A percentile compares a stretch with the other conserved stretches of the same genome.
phyloP scores from a whole-genome alignment of 2,113 vertebrate species.

The Caracal caracal region DNA sequence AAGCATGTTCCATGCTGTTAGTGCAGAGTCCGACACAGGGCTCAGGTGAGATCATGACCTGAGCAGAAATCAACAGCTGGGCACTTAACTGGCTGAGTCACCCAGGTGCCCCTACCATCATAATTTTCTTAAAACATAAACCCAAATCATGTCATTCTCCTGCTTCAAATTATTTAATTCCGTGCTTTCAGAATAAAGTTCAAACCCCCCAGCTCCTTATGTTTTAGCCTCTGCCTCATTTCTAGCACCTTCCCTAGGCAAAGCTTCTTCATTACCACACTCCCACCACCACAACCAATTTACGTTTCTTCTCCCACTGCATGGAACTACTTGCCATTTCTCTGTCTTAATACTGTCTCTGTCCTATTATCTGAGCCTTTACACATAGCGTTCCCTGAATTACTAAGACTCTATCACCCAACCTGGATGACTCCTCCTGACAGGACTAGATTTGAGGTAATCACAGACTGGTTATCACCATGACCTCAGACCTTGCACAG shows the following conservation, averaged over 20 bases:
- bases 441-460: background rate
- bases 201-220: background rate
- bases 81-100: no score
- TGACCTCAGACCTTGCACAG: background rate
- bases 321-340: background rate
- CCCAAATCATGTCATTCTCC: background rate
- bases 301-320: background rate
- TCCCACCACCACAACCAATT: background rate
- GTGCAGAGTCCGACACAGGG: no score
- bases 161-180: background rate
- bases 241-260: background rate
- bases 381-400: background rate
- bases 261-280: background rate
- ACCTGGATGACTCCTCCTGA: background rate
- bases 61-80: no score
- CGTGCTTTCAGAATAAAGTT: background rate
- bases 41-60: no score
- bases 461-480: background rate
- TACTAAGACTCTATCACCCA: background rate
- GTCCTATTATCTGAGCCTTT: background rate
- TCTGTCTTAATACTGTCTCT: background rate
- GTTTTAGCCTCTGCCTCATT: background rate
- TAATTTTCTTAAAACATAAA: background rate
- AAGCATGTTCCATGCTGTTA: no score
- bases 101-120: no score